Conservation (phyloP, 2,113 vertebrate species). For the Corythaixoides concolor region DNA sequence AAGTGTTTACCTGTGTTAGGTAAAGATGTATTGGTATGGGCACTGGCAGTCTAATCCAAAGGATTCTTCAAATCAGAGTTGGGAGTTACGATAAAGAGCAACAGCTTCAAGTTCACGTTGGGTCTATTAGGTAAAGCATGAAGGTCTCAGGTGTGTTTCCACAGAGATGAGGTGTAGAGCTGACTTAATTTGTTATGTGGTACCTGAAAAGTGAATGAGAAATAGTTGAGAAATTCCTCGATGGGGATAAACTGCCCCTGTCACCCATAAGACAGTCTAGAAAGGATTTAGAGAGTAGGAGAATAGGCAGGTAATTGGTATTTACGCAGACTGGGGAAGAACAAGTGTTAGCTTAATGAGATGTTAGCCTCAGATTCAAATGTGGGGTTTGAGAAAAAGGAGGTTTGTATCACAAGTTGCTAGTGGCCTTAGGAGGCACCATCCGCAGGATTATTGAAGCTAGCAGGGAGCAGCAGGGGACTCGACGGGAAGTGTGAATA, state of each 20-base stretch:
- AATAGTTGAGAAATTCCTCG: not conserved
- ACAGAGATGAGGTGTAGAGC: not conserved
- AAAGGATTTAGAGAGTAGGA: not conserved
- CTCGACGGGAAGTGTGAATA: accelerated
- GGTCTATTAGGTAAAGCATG: accelerated
- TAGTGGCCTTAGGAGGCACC: not conserved
- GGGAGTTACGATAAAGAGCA: accelerated
- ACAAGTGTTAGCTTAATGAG: not conserved
- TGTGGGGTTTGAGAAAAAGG: not conserved
- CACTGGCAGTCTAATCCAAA: not conserved
- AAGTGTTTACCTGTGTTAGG: not conserved
- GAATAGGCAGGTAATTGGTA: too few relatives aligned
- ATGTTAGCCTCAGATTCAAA: not conserved
- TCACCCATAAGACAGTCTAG: too few relatives aligned
- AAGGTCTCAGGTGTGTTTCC: not conserved
- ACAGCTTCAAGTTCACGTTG: accelerated
- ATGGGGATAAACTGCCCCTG: accelerated
- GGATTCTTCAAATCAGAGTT: not conserved
- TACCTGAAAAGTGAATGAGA: not conserved
- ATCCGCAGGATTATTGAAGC: not conserved
- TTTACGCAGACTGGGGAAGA: not conserved
- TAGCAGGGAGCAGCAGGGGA: not conserved
- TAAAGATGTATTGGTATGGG: not conserved
- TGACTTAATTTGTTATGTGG: not conserved
- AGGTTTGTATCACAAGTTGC: too few relatives aligned